phyloP scores from a whole-genome alignment of 2,113 vertebrate species.

The Phaethon lepturus region DNA sequence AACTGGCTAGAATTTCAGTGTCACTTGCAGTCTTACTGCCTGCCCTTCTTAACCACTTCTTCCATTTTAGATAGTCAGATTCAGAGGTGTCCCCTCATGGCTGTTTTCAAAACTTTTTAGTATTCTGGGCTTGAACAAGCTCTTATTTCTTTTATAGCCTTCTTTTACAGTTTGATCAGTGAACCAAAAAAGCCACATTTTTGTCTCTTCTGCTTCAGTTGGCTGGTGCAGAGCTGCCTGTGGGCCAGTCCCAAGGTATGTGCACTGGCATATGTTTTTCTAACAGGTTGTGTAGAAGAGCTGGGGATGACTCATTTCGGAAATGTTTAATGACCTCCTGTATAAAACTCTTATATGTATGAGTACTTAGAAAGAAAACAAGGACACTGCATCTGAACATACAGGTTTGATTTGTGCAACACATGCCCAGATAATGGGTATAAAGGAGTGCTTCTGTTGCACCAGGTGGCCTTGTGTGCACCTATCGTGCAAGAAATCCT shows the following conservation, averaged over 20 bases:
- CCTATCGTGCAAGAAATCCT: neutral
- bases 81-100: neutral
- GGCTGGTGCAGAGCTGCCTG: neutral
- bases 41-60: neutral
- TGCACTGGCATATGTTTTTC: neutral
- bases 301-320: neutral
- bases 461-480: neutral
- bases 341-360: neutral
- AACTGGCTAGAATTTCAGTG: neutral
- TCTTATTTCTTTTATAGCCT: constrained; percentile 7
- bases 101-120: constrained; percentile 3
- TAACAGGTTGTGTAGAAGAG: neutral
- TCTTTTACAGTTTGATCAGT: constrained; percentile 3
- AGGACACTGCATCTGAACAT: neutral
- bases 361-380: neutral
- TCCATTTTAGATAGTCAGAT: neutral
- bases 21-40: neutral
- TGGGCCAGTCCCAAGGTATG: neutral
- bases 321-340: neutral
- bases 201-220: neutral
- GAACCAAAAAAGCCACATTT: neutral
- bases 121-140: neutral
- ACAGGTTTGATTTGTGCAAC: neutral
- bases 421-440: neutral
- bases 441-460: neutral